Conservation (phyloP, 2,113 vertebrate species). For the Nothoprocta perdicaria region DNA sequence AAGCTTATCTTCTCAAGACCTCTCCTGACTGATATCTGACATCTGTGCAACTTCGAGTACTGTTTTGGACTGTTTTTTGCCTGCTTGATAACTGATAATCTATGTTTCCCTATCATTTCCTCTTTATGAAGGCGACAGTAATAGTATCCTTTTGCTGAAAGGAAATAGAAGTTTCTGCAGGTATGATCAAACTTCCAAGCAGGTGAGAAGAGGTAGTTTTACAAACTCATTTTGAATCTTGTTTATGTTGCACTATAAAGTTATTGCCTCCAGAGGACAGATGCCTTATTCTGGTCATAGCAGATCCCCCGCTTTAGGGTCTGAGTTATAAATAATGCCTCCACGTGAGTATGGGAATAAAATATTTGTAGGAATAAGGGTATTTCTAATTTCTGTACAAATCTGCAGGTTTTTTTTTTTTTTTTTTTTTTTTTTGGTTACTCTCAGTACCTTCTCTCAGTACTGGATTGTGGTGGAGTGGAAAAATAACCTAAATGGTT, state of each 20-base stretch:
- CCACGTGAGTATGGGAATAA: background rate
- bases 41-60: conserved; percentile 81
- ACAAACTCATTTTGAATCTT: background rate
- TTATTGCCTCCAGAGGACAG: background rate
- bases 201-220: background rate
- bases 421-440: background rate
- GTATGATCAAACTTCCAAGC: background rate
- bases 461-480: background rate
- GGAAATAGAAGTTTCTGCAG: conserved; percentile 30
- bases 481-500: conserved; percentile 44
- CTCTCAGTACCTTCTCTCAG: background rate
- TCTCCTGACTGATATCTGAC: conserved; percentile 79
- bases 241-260: background rate
- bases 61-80: conserved; percentile 65
- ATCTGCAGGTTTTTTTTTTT: background rate
- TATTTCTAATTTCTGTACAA: background rate
- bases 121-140: conserved; percentile 68
- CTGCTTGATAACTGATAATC: conserved; percentile 79
- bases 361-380: background rate
- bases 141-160: conserved; percentile 61
- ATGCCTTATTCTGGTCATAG: background rate
- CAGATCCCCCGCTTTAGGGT: background rate
- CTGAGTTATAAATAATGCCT: background rate
- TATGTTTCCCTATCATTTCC: conserved; percentile 68
- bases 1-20: conserved; percentile 47